phyloP scores from a whole-genome alignment of 2,797 vertebrate genomes.

The Microcaecilia unicolor region DNA sequence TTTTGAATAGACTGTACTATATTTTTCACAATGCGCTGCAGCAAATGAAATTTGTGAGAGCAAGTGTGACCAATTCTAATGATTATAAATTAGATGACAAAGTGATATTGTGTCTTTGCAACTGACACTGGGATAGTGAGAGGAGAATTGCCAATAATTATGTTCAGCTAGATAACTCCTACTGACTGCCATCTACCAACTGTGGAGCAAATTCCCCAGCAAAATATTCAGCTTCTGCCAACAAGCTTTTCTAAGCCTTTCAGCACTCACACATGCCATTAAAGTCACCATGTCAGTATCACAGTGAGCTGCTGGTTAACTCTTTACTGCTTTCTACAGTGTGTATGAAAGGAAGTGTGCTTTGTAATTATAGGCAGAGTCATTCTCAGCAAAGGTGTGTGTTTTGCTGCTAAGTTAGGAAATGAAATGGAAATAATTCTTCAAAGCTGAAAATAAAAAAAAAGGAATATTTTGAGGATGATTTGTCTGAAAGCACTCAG shows the following conservation, averaged over 20 bases:
- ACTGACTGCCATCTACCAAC: slow-evolving; percentile 50
- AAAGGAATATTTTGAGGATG: too few relatives aligned
- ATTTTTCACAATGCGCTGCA: slow-evolving; percentile 10
- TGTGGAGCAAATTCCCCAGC: slow-evolving; percentile 51
- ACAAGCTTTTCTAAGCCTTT: slow-evolving; percentile 58
- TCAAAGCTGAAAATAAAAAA: too few relatives aligned
- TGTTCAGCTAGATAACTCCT: slow-evolving; percentile 37
- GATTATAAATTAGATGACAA: slow-evolving; percentile 20
- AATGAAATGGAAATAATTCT: too few relatives aligned
- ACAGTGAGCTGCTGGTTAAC: slow-evolving; percentile 45
- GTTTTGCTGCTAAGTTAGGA: too few relatives aligned
- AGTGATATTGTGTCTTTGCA: neutral
- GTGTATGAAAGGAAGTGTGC: slow-evolving; percentile 42
- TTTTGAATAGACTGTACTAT: slow-evolving; percentile 9
- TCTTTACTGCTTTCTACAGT: slow-evolving; percentile 30
- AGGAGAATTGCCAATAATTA: slow-evolving; percentile 18
- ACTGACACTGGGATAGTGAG: slow-evolving; percentile 7
- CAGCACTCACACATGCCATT: slow-evolving; percentile 42
- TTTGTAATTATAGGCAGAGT: slow-evolving; percentile 38
- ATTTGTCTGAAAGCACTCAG: too few relatives aligned
- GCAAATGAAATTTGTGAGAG: slow-evolving; percentile 12
- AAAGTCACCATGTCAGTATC: slow-evolving; percentile 35
- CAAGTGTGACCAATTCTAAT: slow-evolving; percentile 19
- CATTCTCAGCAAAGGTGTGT: slow-evolving; percentile 11
- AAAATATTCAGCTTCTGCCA: slow-evolving; percentile 34